Evolutionary conservation across 2,113 vertebrate genomes (phyloP).

Genomic region (Rhineura floridana): DNA sequence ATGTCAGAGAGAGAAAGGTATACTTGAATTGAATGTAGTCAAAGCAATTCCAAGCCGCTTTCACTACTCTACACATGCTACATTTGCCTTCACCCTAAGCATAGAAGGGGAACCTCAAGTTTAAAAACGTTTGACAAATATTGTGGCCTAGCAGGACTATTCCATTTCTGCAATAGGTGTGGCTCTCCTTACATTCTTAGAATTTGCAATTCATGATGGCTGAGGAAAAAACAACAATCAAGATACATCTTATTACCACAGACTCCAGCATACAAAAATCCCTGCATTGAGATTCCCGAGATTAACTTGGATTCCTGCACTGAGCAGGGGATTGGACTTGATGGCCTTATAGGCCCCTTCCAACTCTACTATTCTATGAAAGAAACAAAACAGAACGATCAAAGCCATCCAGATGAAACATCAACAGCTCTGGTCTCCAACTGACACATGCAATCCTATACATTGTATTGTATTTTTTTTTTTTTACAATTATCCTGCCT

Average conservation of each 20-base stretch:
- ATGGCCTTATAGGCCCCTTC: no score
- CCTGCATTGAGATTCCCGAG: no score
- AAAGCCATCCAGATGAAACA: background rate
- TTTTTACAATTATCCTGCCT: no score
- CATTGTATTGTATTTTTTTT: no score
- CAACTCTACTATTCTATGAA: no score
- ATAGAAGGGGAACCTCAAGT: background rate
- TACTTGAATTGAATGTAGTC: background rate
- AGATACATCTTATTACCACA: constrained; percentile 28
- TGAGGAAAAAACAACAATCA: background rate
- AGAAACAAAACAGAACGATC: background rate
- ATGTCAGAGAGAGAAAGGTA: background rate
- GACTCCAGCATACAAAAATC: constrained; percentile 19
- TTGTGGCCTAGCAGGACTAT: background rate
- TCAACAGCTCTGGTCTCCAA: background rate
- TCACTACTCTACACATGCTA: background rate
- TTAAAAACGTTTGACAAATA: background rate
- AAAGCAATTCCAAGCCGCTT: background rate
- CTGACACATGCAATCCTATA: no score
- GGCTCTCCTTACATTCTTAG: no score
- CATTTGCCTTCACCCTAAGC: background rate
- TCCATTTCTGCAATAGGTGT: background rate
- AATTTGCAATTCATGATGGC: background rate
- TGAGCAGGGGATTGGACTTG: no score
- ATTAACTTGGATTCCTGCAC: no score